Evolutionary conservation across 1,140 invertebrate species (phyloP).

Genomic region (Calycopis cecrops): DNA sequence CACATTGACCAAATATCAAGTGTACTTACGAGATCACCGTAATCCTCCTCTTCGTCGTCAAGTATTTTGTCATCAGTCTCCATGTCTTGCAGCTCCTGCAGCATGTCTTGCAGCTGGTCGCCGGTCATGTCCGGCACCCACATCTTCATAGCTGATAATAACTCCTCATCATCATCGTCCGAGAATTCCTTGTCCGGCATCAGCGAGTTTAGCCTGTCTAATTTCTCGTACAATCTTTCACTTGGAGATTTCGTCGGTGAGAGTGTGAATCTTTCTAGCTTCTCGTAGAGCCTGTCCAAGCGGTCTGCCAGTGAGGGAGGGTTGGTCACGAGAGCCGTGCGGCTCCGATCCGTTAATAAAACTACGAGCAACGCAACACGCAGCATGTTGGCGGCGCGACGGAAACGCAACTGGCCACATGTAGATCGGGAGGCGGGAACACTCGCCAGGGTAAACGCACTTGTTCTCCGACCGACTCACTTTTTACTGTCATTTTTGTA

Average conservation of each 20-base stretch:
- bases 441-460: slow-evolving; percentile 22
- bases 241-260: slow-evolving; percentile 25
- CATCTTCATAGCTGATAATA: slow-evolving; percentile 47
- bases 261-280: slow-evolving; percentile 46
- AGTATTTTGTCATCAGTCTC: slow-evolving; percentile 37
- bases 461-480: slow-evolving; percentile 1
- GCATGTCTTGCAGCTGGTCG: slow-evolving; percentile 42
- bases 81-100: slow-evolving; percentile 44
- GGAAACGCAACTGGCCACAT: slow-evolving; percentile 37
- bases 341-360: slow-evolving; percentile 33
- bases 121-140: slow-evolving; percentile 42
- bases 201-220: slow-evolving; percentile 48
- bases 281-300: slow-evolving; percentile 49
- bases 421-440: slow-evolving; percentile 17
- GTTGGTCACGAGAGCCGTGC: slow-evolving; percentile 46
- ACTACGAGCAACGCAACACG: slow-evolving; percentile 36
- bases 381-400: slow-evolving; percentile 45
- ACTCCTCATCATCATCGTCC: slow-evolving; percentile 55
- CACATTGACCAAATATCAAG: too few species aligned
- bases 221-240: slow-evolving; percentile 46
- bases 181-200: slow-evolving; percentile 33
- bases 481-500: not conserved
- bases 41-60: slow-evolving; percentile 41
- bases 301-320: slow-evolving; percentile 42
- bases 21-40: slow-evolving; percentile 54